A percentile compares a stretch with the other conserved stretches of the same genome.
Evolutionary conservation across 2,888 invertebrate genomes (phyloP).

Genomic region (Drosophila sordidula): DNA sequence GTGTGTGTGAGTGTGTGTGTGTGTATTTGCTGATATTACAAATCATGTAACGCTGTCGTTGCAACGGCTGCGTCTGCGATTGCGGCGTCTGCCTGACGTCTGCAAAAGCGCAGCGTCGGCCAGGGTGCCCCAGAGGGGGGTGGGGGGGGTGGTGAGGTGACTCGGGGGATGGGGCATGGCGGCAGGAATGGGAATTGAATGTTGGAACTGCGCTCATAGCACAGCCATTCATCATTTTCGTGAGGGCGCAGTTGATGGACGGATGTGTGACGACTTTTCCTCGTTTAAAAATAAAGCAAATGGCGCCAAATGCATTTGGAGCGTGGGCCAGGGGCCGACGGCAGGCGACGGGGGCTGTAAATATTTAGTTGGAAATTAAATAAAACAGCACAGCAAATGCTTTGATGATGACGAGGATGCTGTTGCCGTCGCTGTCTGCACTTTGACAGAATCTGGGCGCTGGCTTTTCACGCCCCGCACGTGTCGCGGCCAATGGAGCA

Average conservation of each 20-base stretch:
- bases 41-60: constrained; percentile 71
- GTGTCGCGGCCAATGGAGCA: constrained; percentile 66
- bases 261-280: constrained; percentile 76
- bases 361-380: constrained; percentile 66
- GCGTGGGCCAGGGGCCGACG: constrained; percentile 12
- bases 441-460: constrained; percentile 18
- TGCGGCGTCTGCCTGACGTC: constrained; percentile 71
- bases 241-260: constrained; percentile 66
- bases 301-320: constrained; percentile 73
- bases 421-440: constrained; percentile 6
- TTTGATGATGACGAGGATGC: constrained; percentile 45
- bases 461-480: constrained; percentile 67
- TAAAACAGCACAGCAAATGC: constrained; percentile 43
- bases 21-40: constrained; percentile 72
- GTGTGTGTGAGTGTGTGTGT: constrained; percentile 25
- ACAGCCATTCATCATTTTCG: constrained; percentile 68
- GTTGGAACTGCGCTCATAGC: constrained; percentile 31
- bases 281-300: constrained; percentile 71
- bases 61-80: constrained; percentile 11
- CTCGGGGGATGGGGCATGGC: not conserved
- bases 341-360: constrained; percentile 16
- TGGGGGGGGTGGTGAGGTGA: not conserved
- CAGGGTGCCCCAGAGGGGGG: not conserved
- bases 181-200: constrained; percentile 7
- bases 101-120: constrained; percentile 42